phyloP scores from a whole-genome alignment of 2,113 vertebrate species.

The Toxostoma redivivum region DNA sequence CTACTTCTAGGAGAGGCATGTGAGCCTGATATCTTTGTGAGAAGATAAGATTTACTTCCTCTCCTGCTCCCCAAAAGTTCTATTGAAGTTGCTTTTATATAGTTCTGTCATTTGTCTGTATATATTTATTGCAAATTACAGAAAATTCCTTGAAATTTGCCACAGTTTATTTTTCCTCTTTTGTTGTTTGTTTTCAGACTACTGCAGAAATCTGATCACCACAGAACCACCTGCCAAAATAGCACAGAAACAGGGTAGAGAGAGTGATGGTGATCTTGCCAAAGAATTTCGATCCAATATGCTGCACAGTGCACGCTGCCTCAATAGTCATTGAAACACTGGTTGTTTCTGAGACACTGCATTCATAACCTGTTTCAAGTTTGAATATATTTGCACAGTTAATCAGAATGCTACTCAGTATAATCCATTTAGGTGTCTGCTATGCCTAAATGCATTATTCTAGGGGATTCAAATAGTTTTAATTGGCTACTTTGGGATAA shows the following conservation, averaged over 20 bases:
- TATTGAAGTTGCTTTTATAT: not conserved
- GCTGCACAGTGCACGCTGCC: not conserved
- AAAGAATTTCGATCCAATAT: constrained; percentile 24
- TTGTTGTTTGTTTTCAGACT: constrained; percentile 38
- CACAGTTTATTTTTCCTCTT: constrained; percentile 29
- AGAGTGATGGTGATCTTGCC: constrained; percentile 14
- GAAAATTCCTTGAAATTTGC: constrained; percentile 10
- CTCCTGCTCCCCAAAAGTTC: not conserved
- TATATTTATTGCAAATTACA: not conserved
- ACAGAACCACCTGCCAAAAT: constrained; percentile 20
- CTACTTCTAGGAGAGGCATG: not conserved
- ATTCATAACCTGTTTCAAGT: not conserved
- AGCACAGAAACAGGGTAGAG: not conserved
- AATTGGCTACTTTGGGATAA: not conserved
- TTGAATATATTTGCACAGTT: not conserved
- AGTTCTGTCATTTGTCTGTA: not conserved
- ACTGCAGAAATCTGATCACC: constrained; percentile 27
- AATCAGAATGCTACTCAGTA: not conserved
- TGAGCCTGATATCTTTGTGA: not conserved
- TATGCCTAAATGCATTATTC: not conserved
- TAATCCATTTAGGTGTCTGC: not conserved
- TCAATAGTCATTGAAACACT: not conserved
- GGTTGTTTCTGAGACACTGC: not conserved
- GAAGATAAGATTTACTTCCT: not conserved
- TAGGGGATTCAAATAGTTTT: not conserved